phyloP scores from a whole-genome alignment of 2,113 vertebrate species.

The Eulemur macaco region DNA sequence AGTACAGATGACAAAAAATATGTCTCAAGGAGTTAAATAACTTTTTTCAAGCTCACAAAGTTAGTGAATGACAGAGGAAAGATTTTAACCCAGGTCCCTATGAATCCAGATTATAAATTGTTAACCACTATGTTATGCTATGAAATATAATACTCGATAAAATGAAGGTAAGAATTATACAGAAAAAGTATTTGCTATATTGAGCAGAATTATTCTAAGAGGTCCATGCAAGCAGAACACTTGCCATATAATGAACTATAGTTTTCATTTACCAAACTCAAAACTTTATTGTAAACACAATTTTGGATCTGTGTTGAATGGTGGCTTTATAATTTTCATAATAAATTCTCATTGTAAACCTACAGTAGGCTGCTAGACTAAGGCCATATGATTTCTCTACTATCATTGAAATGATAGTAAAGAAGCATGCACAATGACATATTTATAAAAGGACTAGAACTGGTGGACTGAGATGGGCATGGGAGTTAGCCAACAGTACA shows the following conservation, averaged over 20 bases:
- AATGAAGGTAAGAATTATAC: background rate
- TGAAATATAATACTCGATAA: background rate
- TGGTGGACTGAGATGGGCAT: background rate
- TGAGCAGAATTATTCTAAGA: background rate
- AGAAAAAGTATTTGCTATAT: background rate
- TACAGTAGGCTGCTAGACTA: background rate
- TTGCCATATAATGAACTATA: background rate
- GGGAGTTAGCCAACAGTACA: fast-evolving
- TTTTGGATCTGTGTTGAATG: background rate
- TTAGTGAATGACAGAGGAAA: background rate
- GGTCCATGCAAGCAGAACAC: background rate
- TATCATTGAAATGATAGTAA: background rate
- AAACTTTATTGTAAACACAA: background rate
- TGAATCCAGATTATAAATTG: background rate
- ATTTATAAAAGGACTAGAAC: background rate
- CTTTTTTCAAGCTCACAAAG: background rate
- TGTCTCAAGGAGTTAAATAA: background rate
- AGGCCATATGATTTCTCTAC: too few species aligned
- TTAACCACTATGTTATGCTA: background rate
- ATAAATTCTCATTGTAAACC: background rate
- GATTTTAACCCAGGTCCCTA: background rate
- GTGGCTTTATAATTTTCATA: background rate
- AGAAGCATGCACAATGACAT: background rate
- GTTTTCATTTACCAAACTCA: background rate
- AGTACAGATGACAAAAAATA: background rate